phyloP scores from a whole-genome alignment of 2,888 invertebrate genomes.

The Lasioglossum vierecki region DNA sequence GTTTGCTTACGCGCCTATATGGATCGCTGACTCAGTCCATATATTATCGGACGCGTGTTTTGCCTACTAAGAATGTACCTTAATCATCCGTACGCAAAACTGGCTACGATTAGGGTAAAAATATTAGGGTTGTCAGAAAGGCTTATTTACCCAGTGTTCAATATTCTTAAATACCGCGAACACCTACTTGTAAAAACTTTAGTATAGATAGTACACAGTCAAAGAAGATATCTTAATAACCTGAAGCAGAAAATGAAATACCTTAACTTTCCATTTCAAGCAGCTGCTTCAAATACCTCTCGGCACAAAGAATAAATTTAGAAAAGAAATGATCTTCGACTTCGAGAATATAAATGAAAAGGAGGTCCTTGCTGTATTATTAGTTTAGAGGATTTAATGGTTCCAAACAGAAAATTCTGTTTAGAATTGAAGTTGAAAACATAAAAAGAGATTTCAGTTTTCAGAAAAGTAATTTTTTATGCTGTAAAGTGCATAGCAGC shows the following conservation, averaged over 20 bases:
- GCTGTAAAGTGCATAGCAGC: too few relatives aligned
- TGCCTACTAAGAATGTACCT: neutral
- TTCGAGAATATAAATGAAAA: neutral
- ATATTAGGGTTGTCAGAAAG: neutral
- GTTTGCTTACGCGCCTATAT: constrained; percentile 1
- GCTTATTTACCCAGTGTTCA: too few relatives aligned
- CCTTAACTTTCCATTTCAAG: neutral
- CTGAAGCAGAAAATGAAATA: neutral
- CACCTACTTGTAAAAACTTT: neutral
- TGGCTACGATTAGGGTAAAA: neutral
- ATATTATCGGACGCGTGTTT: neutral
- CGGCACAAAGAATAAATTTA: neutral
- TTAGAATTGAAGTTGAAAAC: neutral
- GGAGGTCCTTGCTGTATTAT: neutral
- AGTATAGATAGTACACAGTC: neutral
- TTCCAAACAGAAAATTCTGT: neutral
- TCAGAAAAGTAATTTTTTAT: too few relatives aligned
- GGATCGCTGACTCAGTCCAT: neutral
- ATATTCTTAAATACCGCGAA: neutral
- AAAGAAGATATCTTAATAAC: neutral
- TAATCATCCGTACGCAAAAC: neutral
- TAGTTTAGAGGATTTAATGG: neutral
- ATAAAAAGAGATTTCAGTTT: neutral
- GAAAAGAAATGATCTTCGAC: neutral
- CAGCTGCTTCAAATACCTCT: neutral